A percentile compares a stretch with the other conserved stretches of the same genome.
Conservation (phyloP, 2,797 vertebrate genomes). For the Tauraco hartlaubi region DNA sequence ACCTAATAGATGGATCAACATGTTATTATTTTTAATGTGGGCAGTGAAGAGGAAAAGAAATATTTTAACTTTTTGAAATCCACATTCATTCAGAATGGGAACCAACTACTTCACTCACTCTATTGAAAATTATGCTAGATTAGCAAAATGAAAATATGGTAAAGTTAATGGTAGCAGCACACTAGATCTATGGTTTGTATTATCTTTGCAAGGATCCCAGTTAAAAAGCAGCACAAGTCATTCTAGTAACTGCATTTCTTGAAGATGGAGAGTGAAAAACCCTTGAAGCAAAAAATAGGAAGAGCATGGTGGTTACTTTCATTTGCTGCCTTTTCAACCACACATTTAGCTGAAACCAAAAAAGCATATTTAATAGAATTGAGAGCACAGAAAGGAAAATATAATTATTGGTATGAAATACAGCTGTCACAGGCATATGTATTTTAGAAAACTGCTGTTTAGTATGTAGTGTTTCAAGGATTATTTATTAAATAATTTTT, state of each 20-base stretch:
- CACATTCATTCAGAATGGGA: background rate
- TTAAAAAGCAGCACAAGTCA: background rate
- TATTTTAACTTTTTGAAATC: background rate
- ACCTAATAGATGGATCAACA: background rate
- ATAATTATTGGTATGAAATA: background rate
- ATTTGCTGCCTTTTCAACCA: constrained; percentile 9
- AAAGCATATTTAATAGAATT: background rate
- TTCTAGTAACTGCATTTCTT: background rate
- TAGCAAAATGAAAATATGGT: background rate
- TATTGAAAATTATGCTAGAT: background rate
- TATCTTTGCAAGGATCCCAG: background rate
- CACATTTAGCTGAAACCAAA: background rate
- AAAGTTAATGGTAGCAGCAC: background rate
- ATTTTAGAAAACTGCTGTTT: background rate
- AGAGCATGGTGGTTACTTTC: background rate
- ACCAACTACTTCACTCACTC: background rate
- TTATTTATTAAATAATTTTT: background rate
- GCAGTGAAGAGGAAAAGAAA: background rate
- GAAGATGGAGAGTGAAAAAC: background rate
- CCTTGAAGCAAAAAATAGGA: background rate
- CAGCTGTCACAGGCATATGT: background rate
- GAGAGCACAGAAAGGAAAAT: background rate
- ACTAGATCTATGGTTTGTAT: background rate
- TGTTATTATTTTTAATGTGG: constrained; percentile 8
- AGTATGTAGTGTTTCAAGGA: background rate